Conservation (phyloP, 2,797 vertebrate species). For the Melanotaenia parkinsoni region DNA sequence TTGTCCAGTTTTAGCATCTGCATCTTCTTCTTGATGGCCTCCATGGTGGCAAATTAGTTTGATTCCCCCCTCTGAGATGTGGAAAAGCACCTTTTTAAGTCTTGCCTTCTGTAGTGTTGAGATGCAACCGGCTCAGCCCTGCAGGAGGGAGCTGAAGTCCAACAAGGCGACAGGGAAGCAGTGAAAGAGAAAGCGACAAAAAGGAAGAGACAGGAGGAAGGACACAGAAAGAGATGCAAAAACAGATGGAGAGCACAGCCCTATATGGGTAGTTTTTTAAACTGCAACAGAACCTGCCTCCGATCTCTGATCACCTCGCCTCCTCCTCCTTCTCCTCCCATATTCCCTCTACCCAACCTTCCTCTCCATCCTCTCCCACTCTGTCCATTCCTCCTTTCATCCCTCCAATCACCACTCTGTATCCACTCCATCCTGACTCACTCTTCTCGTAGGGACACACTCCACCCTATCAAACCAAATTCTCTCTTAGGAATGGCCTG, state of each 20-base stretch:
- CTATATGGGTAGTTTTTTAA: conserved; percentile 85
- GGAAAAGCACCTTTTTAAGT: conserved; percentile 24
- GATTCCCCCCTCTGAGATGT: conserved; percentile 33
- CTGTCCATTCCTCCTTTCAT: conserved; percentile 42
- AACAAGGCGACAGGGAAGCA: conserved; percentile 43
- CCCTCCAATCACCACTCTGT: conserved; percentile 49
- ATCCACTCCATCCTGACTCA: conserved; percentile 60
- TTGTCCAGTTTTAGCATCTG: conserved; percentile 98
- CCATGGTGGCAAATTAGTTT: conserved; percentile 87
- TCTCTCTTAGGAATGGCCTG: conserved; percentile 81
- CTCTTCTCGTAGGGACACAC: conserved; percentile 46
- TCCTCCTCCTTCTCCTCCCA: conserved; percentile 34
- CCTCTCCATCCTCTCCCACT: conserved; percentile 46
- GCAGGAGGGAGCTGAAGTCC: conserved; percentile 20
- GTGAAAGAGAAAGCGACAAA: conserved; percentile 43
- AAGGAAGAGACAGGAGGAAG: conserved; percentile 48
- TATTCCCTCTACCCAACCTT: conserved; percentile 38
- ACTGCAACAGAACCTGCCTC: conserved; percentile 76
- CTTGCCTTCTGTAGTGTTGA: conserved; percentile 23
- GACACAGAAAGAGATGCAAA: conserved; percentile 59
- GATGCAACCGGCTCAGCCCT: conserved; percentile 31
- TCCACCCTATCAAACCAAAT: conserved; percentile 70
- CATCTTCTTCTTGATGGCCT: conserved; percentile 99
- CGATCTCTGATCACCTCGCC: conserved; percentile 68
- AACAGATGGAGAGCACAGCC: conserved; percentile 71